Evolutionary conservation across 2,797 vertebrate genomes (phyloP).

Genomic region (Dallia pectoralis): DNA sequence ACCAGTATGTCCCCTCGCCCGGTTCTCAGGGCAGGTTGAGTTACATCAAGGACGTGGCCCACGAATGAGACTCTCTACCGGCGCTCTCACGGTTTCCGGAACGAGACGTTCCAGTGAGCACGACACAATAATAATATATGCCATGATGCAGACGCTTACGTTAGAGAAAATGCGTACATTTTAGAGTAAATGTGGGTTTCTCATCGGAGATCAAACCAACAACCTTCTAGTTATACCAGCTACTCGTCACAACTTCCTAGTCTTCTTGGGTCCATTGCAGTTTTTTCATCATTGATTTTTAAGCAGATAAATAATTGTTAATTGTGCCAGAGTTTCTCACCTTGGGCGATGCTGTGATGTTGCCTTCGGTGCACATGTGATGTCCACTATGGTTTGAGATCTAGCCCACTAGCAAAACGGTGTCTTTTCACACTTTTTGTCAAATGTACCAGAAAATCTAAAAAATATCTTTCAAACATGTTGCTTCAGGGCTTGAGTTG

Average conservation of each 20-base stretch:
- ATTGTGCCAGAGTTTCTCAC: background rate
- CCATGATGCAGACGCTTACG: background rate
- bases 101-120: conserved; percentile 3
- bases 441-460: no score
- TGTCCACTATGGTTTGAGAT: no score
- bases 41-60: background rate
- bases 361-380: no score
- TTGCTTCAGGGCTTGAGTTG: background rate
- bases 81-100: background rate
- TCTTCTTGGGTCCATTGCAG: background rate
- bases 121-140: background rate
- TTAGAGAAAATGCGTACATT: background rate
- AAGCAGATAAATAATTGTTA: background rate
- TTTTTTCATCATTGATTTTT: background rate
- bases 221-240: background rate
- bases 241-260: background rate
- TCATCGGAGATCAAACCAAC: background rate
- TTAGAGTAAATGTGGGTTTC: background rate
- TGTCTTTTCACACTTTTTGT: no score
- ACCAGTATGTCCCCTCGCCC: conserved; percentile 52
- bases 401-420: no score
- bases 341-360: no score
- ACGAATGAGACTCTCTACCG: background rate
- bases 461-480: no score
- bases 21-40: conserved; percentile 3